Conservation (phyloP, 2,888 invertebrate species). For the Tromatobia lineatoria region DNA sequence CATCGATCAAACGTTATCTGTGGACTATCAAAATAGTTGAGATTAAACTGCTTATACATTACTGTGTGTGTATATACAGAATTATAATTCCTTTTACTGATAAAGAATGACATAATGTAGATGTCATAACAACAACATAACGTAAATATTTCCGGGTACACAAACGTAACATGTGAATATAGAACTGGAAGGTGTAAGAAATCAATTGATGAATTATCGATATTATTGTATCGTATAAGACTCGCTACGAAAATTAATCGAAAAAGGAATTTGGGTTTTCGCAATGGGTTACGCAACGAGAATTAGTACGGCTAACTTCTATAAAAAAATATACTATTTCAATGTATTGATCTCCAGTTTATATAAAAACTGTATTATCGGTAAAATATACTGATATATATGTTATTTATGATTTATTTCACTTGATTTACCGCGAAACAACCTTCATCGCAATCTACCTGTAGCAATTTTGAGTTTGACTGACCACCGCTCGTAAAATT, state of each 20-base stretch:
- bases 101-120: conserved; percentile 18
- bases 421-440: not conserved
- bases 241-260: conserved; percentile 10
- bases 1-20: conserved; percentile 20
- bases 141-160: not conserved
- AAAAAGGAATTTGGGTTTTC: conserved; percentile 22
- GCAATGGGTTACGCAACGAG: conserved; percentile 32
- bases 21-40: conserved; percentile 24
- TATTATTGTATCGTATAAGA: conserved; percentile 13
- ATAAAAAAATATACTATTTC: conserved; percentile 20
- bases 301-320: not conserved
- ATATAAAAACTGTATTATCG: conserved; percentile 47
- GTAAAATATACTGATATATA: conserved; percentile 45
- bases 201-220: conserved; percentile 17
- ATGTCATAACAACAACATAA: not conserved
- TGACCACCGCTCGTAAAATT: too few relatives aligned
- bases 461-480: not conserved
- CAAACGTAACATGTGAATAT: conserved; percentile 28
- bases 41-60: conserved; percentile 24
- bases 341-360: conserved; percentile 33
- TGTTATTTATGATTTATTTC: conserved; percentile 12
- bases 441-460: not conserved
- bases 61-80: conserved; percentile 55
- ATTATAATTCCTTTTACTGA: conserved; percentile 30
- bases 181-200: conserved; percentile 17